phyloP scores from a whole-genome alignment of 2,113 vertebrate species.

The Pogonocichla stellata region DNA sequence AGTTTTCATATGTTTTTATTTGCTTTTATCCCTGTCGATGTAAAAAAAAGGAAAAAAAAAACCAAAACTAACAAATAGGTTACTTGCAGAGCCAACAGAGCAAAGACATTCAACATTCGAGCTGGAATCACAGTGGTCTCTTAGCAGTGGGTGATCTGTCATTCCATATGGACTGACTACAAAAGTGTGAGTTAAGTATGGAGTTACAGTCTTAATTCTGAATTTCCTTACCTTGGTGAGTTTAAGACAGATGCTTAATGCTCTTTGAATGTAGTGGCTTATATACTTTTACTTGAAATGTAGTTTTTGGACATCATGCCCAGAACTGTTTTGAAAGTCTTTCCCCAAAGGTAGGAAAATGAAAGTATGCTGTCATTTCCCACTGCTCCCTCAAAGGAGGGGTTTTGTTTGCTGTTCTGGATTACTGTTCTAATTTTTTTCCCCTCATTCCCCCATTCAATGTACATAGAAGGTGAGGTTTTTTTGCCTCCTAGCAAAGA shows the following conservation, averaged over 20 bases:
- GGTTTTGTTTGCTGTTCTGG: constrained; percentile 39
- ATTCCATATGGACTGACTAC: not conserved
- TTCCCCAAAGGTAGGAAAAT: constrained; percentile 47
- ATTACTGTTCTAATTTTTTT: not conserved
- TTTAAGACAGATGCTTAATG: constrained; percentile 19
- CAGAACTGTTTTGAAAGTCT: constrained; percentile 32
- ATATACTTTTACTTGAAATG: constrained; percentile 9
- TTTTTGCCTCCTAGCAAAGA: not conserved
- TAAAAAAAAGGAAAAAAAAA: not conserved
- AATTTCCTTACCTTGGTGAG: constrained; percentile 31
- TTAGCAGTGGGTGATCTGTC: constrained; percentile 29
- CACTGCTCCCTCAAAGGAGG: constrained; percentile 28
- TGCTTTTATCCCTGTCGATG: not conserved
- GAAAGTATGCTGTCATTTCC: constrained; percentile 61
- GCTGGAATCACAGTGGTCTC: not conserved
- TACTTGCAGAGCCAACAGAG: not conserved
- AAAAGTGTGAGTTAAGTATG: constrained; percentile 39
- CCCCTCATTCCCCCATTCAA: not conserved
- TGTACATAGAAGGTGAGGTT: not conserved
- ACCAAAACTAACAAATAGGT: not conserved
- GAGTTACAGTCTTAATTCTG: constrained; percentile 40
- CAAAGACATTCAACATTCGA: not conserved
- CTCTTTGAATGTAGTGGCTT: constrained; percentile 28
- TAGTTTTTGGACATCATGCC: constrained; percentile 32
- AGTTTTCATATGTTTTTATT: not conserved